Percentiles rank a stretch among this genome's conserved stretches.
Conservation (phyloP, 2,113 vertebrate genomes). For the Mesoclemmys tuberculata region DNA sequence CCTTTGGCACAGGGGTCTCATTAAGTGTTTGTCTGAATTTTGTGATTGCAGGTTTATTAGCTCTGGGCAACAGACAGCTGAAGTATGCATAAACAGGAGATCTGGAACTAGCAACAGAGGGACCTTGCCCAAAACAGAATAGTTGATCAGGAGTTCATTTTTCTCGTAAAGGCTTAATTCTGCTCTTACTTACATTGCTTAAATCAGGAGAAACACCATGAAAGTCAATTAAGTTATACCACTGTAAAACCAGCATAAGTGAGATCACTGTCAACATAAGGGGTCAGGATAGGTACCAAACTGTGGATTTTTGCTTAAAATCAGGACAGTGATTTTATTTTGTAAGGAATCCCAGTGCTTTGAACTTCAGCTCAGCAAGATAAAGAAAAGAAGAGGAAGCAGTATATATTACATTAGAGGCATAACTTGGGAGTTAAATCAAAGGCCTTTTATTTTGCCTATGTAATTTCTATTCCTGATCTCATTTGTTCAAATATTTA, state of each 20-base stretch:
- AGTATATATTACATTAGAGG: too few species aligned
- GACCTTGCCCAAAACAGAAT: too few species aligned
- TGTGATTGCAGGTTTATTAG: not conserved
- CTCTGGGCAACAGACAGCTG: not conserved
- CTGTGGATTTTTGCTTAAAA: not conserved
- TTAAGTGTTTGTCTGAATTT: not conserved
- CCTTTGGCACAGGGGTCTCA: not conserved
- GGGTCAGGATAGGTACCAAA: not conserved
- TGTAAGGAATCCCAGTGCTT: not conserved
- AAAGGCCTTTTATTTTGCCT: not conserved
- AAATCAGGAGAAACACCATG: not conserved
- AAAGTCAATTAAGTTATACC: fast-evolving
- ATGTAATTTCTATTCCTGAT: not conserved
- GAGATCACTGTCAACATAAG: fast-evolving
- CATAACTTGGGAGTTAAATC: not conserved
- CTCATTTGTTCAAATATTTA: not conserved
- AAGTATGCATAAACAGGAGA: not conserved
- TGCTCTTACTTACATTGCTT: not conserved
- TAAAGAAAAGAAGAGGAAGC: not conserved
- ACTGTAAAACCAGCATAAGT: fast-evolving
- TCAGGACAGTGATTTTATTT: not conserved
- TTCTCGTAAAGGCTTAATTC: not conserved
- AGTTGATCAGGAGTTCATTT: too few species aligned
- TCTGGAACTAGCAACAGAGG: not conserved
- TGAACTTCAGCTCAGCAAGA: not conserved